Base-by-base conservation (phyloP, 2,888 invertebrate genomes). In the Amphimallon solstitiale region DNA sequence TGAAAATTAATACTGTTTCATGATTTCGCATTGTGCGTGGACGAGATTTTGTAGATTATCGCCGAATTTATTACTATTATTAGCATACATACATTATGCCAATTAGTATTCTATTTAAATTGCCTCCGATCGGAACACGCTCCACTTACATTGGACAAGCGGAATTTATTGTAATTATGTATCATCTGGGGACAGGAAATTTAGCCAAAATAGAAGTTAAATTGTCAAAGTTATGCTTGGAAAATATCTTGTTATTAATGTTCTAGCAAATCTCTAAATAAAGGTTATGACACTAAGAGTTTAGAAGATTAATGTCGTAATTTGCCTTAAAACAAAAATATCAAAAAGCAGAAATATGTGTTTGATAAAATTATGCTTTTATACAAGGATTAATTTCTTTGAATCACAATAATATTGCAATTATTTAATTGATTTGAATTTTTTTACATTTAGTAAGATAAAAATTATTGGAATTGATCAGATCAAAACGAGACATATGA, bases 41-140 rank as follows among this genome's bases (percentile, higher is more conserved):
- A 51, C 17, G 10, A 35, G 51, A 35, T 51, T 29, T 34, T 51
- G 35, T 7, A 17, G 35, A 15, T 51, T 35, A 34, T 23, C 9
- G 12, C 9, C 10, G 35, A 51, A 51, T 51, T 51, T 51, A 51
- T 51, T 34, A 23, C 51, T 1, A 35, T 51, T 51, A 51, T 51
- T 51, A 51, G 34, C 51, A 29, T 17, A 5, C 51, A 51, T 51
- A 14, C 15, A 51, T 29, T 17, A 35, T 35, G 35, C 51, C 35
- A 51, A 51, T 51, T 51, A 51, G 37, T 34, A n/a, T 17, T 17
- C 35, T n/a, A 51, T 51, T 51, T 51, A 51, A 51, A 51, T 51
- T 17, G 35, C 51, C 51, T 29, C 35, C 10, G 14, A 35, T 35
- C 15, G 35, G 15, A 23, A 35, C 17, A 15, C 35, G 35, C n/a